These are phyloP conservation scores for Cerastis rubricosa DNA, from an alignment of 2,888 invertebrate genomes.

Conservation along the genomic window DNA sequence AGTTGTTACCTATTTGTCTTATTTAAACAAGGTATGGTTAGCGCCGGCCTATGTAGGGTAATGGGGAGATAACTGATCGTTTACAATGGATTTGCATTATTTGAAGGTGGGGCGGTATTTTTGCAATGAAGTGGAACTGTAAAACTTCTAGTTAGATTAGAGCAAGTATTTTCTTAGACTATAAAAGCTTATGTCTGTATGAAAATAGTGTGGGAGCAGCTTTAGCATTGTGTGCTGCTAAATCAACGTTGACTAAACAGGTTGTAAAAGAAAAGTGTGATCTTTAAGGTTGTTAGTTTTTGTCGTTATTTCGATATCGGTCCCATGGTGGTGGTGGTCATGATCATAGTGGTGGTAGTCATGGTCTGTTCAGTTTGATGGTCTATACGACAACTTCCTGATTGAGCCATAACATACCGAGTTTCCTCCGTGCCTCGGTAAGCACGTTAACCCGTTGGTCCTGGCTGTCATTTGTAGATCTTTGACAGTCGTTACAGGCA, in stretches of 20 bases:
- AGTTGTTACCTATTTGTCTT: conserved; percentile 55
- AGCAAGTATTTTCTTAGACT: neutral
- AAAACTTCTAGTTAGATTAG: neutral
- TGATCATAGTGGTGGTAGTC: too few relatives aligned
- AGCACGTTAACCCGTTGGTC: too few relatives aligned
- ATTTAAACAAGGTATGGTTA: conserved; percentile 56
- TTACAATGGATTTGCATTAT: conserved; percentile 30
- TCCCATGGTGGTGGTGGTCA: neutral
- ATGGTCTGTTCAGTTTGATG: too few relatives aligned
- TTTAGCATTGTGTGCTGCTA: neutral
- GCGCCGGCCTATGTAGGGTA: conserved; percentile 53
- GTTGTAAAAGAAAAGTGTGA: neutral
- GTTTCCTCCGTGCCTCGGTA: too few relatives aligned
- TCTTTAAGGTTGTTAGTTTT: too few relatives aligned
- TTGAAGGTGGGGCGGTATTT: conserved; percentile 29
- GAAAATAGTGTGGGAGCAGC: neutral
- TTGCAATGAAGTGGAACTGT: neutral
- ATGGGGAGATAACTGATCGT: conserved; percentile 52
- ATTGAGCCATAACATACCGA: too few relatives aligned
- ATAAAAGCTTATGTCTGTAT: neutral
- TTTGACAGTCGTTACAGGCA: too few relatives aligned
- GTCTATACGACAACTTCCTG: too few relatives aligned
- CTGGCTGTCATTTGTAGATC: too few relatives aligned
- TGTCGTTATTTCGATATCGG: neutral
- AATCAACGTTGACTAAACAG: neutral